A percentile compares a stretch with the other conserved stretches of the same genome.
phyloP scores from a whole-genome alignment of 2,797 vertebrate genomes.

The Gorsachius magnificus region DNA sequence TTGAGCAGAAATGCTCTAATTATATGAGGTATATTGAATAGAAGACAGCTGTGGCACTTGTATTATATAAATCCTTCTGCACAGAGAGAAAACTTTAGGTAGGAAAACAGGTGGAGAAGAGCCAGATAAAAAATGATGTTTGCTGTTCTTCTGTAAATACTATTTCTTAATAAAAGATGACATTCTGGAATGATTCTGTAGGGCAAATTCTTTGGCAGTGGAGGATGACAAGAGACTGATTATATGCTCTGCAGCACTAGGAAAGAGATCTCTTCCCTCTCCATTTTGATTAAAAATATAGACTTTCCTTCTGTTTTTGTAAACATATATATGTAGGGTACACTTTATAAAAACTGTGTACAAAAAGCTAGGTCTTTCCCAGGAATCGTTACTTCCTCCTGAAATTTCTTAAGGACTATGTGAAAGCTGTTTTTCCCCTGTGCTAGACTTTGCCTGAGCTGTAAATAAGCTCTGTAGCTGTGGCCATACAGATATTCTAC shows the following conservation, averaged over 20 bases:
- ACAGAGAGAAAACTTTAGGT: neutral
- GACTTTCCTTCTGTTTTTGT: neutral
- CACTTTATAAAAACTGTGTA: neutral
- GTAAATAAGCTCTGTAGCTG: neutral
- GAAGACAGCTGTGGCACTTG: neutral
- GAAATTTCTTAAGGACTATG: neutral
- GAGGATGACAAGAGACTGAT: neutral
- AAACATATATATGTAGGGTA: neutral
- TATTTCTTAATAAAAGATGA: constrained; percentile 6
- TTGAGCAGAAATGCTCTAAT: neutral
- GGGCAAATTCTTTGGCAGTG: neutral
- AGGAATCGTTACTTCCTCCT: neutral
- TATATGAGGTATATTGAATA: neutral
- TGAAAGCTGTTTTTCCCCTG: neutral
- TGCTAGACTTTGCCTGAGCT: neutral
- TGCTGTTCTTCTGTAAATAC: neutral
- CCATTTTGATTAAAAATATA: neutral
- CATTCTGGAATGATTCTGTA: neutral
- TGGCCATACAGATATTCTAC: neutral
- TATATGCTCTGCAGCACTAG: neutral
- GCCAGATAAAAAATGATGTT: neutral
- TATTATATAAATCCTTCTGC: neutral
- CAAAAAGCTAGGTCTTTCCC: neutral
- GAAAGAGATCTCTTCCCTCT: neutral
- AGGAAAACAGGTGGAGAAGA: neutral